phyloP scores from a whole-genome alignment of 2,797 vertebrate genomes.

The Parauchenoglanis ngamensis region DNA sequence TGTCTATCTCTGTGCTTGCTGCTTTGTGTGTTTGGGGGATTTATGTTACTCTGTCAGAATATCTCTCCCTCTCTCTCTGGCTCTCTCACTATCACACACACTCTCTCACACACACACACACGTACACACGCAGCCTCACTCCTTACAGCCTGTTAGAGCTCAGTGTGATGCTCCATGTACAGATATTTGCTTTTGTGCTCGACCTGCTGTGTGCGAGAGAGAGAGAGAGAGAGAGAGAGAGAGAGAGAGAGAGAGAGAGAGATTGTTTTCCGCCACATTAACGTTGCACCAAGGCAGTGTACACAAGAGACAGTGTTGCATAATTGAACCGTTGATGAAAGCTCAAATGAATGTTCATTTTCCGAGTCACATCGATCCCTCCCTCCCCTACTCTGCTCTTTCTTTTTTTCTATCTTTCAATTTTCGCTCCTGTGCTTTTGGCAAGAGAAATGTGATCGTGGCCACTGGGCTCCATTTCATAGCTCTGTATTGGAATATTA shows the following conservation, averaged over 20 bases:
- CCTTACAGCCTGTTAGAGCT: slow-evolving; percentile 6
- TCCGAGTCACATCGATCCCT: slow-evolving; percentile 53
- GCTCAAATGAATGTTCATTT: slow-evolving; percentile 71
- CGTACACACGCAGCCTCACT: not conserved
- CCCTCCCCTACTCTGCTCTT: not conserved
- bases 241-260: not conserved
- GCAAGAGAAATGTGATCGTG: slow-evolving; percentile 51
- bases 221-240: not conserved
- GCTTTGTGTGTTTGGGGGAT: slow-evolving; percentile 6
- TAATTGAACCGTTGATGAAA: slow-evolving; percentile 62
- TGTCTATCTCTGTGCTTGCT: slow-evolving; percentile 28
- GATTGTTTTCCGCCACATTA: slow-evolving; percentile 51
- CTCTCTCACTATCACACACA: not conserved
- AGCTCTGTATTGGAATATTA: slow-evolving; percentile 51
- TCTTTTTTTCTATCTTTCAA: slow-evolving; percentile 25
- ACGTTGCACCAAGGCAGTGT: slow-evolving; percentile 55
- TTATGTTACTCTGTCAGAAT: slow-evolving; percentile 11
- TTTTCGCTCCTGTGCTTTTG: slow-evolving; percentile 55
- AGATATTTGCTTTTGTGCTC: slow-evolving; percentile 14
- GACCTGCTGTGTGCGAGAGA: not conserved
- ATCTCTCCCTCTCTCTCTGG: not conserved
- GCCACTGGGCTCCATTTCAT: slow-evolving; percentile 20
- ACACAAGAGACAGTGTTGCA: slow-evolving; percentile 57
- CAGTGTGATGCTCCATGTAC: slow-evolving; percentile 20
- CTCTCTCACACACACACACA: not conserved